Conservation (phyloP, 2,888 invertebrate genomes). For the Caenorhabditis doughertyi region DNA sequence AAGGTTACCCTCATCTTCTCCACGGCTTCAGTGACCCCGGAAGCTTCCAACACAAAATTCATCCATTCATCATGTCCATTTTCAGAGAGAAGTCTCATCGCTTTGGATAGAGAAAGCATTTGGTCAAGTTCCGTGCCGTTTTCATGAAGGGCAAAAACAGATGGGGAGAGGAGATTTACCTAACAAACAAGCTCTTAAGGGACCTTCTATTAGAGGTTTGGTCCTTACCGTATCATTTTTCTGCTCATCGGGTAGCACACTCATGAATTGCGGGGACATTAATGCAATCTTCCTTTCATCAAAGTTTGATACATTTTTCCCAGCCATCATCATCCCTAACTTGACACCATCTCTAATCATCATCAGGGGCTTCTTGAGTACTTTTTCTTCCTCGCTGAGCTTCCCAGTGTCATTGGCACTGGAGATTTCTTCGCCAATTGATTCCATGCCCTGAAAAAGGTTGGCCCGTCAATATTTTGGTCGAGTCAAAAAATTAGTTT, state of each 20-base stretch:
- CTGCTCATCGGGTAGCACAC: slow-evolving; percentile 76
- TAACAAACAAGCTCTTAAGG: slow-evolving; percentile 31
- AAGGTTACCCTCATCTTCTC: slow-evolving; percentile 60
- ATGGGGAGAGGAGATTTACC: slow-evolving; percentile 78
- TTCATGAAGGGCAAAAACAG: slow-evolving; percentile 77
- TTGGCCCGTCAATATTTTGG: no score
- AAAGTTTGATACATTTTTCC: slow-evolving; percentile 76
- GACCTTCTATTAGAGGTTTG: neutral
- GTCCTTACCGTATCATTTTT: slow-evolving; percentile 63
- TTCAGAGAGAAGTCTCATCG: slow-evolving; percentile 55
- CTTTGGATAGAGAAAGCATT: slow-evolving; percentile 52
- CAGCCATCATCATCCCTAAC: slow-evolving; percentile 75
- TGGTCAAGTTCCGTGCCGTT: slow-evolving; percentile 64
- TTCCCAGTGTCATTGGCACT: slow-evolving; percentile 2
- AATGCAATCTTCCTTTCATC: slow-evolving; percentile 77
- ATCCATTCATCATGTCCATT: slow-evolving; percentile 76
- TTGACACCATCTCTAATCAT: slow-evolving; percentile 79
- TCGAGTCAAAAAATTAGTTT: no score
- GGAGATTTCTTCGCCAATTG: slow-evolving; percentile 35
- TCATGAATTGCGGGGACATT: slow-evolving; percentile 78
- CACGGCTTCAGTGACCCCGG: slow-evolving; percentile 77
- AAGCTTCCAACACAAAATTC: slow-evolving; percentile 80
- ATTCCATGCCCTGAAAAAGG: slow-evolving; percentile 37
- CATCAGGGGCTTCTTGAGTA: slow-evolving; percentile 67
- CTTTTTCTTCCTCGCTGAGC: slow-evolving; percentile 62